Evolutionary conservation across 2,888 invertebrate genomes (phyloP), one percentile per base, ranked within the genome.

Genomic region (Platerodrilus igneus): DNA sequence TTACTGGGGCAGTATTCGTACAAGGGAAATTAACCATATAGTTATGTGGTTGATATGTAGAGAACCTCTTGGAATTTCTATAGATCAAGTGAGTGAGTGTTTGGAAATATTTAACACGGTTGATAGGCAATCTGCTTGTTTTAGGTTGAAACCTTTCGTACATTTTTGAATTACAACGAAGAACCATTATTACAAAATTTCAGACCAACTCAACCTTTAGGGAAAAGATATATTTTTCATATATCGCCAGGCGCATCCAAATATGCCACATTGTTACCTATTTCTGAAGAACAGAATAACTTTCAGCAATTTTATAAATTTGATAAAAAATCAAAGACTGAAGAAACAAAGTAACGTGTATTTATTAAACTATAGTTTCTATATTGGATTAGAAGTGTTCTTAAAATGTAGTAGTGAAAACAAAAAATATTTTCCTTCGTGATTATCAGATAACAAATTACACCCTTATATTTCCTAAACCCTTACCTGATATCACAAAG

Each of bases 41-140:
- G 68, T 80, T 15, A 62, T 77, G 13, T 83, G 83, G 83, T 47
- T 82, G 4, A 66, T 83, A n/a, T 73, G 76, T 1, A 68, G 82
- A 41, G 62, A 64, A 34, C 73, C 77, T 0, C 62, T 79, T 16
- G 75, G 70, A 48, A 75, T 81, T 16, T 73, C 78, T 3, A 56
- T 63, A 3, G 72, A 74, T 16, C 82, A 83, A 72, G 80, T 79
- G 34, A 26, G 14, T 2, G 1, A 16, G 2, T 16, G 10, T 15
- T 17, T 11, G 7, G 23, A 18, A 16, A 14, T 19, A 8, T 14
- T 16, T 18, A 2, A 17, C 14, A 14, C n/a, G 4, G n/a, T 6
- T 25, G n/a, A n/a, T n/a, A n/a, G n/a, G n/a, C n/a, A n/a, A n/a
- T n/a, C n/a, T n/a, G n/a, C 34, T 22, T 29, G 43, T 53, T 63